phyloP scores from a whole-genome alignment of 2,888 invertebrate genomes.

The Agrochola lychnidis region DNA sequence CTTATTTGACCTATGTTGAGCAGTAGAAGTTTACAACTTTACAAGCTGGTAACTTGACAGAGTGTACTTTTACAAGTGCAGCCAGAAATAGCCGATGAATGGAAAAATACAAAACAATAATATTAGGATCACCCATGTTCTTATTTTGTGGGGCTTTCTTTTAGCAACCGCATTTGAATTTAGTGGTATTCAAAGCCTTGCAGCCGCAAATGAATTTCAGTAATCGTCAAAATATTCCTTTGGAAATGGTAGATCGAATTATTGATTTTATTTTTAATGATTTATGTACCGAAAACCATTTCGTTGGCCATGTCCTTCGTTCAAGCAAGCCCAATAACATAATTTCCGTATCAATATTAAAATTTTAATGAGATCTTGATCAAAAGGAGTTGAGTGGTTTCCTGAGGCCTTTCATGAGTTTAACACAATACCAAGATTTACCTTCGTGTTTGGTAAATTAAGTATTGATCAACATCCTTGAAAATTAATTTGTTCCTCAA shows the following conservation, averaged over 20 bases:
- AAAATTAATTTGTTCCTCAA: not conserved
- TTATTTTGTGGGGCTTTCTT: not conserved
- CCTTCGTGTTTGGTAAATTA: slow-evolving; percentile 5
- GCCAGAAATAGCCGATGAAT: slow-evolving; percentile 16
- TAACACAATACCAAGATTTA: slow-evolving; percentile 2
- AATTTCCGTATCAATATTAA: not conserved
- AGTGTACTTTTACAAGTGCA: not conserved
- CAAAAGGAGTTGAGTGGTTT: slow-evolving; percentile 22
- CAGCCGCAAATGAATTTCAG: not conserved
- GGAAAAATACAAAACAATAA: slow-evolving; percentile 20
- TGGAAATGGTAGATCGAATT: not conserved
- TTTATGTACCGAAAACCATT: not conserved
- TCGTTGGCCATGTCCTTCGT: not conserved
- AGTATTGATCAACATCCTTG: not conserved
- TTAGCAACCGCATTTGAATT: slow-evolving; percentile 5
- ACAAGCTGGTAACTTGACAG: not conserved
- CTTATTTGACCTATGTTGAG: not conserved
- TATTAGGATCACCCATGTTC: not conserved
- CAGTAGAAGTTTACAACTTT: not conserved
- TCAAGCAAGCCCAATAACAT: not conserved
- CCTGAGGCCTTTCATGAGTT: slow-evolving; percentile 1
- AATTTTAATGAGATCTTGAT: slow-evolving; percentile 2
- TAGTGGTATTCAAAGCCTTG: not conserved
- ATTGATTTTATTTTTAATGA: not conserved
- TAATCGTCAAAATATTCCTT: not conserved